A percentile compares a stretch with the other conserved stretches of the same genome.
Evolutionary conservation across 2,888 invertebrate genomes (phyloP).

Genomic region (Cantharis lateralis): DNA sequence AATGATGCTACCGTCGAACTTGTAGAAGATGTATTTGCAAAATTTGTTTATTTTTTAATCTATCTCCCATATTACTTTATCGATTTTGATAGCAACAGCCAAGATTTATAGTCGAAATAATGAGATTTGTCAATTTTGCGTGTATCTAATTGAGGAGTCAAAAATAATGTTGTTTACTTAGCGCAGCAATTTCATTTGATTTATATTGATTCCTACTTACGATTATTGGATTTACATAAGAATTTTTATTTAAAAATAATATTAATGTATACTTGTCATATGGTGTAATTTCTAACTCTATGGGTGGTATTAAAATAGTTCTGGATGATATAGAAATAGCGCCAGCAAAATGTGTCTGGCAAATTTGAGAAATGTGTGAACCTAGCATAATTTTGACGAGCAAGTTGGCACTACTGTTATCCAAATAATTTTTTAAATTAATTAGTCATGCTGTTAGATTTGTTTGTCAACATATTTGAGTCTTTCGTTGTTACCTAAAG

Average conservation of each 20-base stretch:
- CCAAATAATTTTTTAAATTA: not conserved
- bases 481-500: not conserved
- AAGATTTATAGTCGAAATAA: not conserved
- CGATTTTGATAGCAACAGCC: not conserved
- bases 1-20: slow-evolving; percentile 8
- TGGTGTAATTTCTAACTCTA: not conserved
- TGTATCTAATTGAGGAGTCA: not conserved
- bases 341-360: not conserved
- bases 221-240: not conserved
- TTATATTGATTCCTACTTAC: not conserved
- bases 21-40: not conserved
- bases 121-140: not conserved
- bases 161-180: not conserved
- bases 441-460: not conserved
- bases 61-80: not conserved
- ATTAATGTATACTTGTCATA: not conserved
- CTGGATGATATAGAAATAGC: not conserved
- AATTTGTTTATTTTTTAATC: not conserved
- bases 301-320: not conserved
- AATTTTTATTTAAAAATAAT: not conserved
- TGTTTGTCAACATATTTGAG: not conserved
- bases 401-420: not conserved
- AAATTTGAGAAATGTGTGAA: not conserved
- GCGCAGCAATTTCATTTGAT: not conserved
- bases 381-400: not conserved